Percentiles rank a stretch among this genome's conserved stretches.
Evolutionary conservation across 2,113 vertebrate genomes (phyloP).

Genomic region (Menidia beryllina): DNA sequence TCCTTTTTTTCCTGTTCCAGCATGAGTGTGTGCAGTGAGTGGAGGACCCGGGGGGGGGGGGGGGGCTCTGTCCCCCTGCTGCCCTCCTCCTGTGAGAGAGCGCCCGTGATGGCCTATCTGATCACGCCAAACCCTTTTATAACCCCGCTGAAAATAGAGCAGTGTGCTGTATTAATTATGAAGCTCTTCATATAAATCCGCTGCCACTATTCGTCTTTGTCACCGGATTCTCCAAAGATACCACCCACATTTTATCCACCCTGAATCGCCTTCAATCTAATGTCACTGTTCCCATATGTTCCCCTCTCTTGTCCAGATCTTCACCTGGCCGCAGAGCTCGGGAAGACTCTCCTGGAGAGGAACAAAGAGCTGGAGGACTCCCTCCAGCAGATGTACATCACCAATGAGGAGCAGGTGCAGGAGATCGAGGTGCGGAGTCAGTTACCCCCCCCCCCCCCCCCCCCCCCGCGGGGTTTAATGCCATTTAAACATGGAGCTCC

Average conservation of each 20-base stretch:
- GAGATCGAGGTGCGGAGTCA: conserved; percentile 93
- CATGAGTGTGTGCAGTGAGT: background rate
- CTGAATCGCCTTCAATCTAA: background rate
- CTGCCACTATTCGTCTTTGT: conserved; percentile 1
- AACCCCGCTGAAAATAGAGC: conserved; percentile 56
- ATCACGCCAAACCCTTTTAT: conserved; percentile 40
- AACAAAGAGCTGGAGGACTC: conserved; percentile 99
- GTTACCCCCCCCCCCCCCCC: too few relatives aligned
- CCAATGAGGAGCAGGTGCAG: conserved; percentile 96
- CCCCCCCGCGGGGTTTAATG: too few relatives aligned
- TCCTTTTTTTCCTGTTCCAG: too few relatives aligned
- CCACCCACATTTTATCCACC: background rate
- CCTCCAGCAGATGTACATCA: conserved; percentile 97
- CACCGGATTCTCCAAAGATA: background rate
- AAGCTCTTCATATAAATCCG: conserved; percentile 26
- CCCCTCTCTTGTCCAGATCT: conserved; percentile 79
- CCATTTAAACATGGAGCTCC: too few relatives aligned
- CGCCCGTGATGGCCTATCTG: conserved; percentile 3
- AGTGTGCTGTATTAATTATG: conserved; percentile 23
- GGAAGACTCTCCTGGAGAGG: conserved; percentile 95
- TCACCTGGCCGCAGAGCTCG: conserved; percentile 93
- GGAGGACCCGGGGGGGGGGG: conserved; percentile 25
- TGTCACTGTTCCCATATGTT: accelerated
- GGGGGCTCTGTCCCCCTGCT: background rate
- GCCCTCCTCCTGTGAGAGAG: conserved; percentile 25